A percentile compares a stretch with the other conserved stretches of the same genome.
Conservation (phyloP, 2,888 invertebrate genomes). For the Camptogramma bilineatum region DNA sequence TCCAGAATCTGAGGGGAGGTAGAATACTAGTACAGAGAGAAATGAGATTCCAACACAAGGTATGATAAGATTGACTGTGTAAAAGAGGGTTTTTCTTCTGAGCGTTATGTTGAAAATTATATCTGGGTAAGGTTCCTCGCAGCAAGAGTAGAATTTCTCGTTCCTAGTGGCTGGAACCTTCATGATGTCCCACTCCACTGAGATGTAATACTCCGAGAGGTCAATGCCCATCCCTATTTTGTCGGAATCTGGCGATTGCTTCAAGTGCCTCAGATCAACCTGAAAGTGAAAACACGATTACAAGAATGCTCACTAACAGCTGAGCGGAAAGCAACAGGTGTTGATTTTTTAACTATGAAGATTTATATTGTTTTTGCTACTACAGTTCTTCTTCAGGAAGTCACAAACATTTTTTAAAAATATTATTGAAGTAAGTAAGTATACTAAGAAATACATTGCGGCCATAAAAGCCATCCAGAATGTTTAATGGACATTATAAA, state of each 20-base stretch:
- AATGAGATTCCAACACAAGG: constrained; percentile 99
- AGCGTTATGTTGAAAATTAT: constrained; percentile 99
- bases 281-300: constrained; percentile 65
- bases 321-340: constrained; percentile 31
- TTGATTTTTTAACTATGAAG: constrained; percentile 17
- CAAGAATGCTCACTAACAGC: constrained; percentile 25
- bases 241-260: constrained; percentile 94
- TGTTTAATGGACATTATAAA: too few relatives aligned
- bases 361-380: too few relatives aligned
- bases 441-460: too few relatives aligned
- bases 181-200: constrained; percentile 99
- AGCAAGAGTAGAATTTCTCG: constrained; percentile 98
- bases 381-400: too few relatives aligned
- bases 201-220: constrained; percentile 97
- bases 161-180: constrained; percentile 95
- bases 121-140: constrained; percentile 98
- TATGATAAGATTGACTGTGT: constrained; percentile 98
- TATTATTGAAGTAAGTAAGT: too few relatives aligned
- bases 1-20: constrained; percentile 98
- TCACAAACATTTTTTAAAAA: too few relatives aligned
- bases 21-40: constrained; percentile 98
- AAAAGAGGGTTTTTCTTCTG: constrained; percentile 97
- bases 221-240: constrained; percentile 96
- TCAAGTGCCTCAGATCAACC: constrained; percentile 96
- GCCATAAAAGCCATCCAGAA: too few relatives aligned